Conservation (phyloP, 2,888 invertebrate species). For the Nezara viridula region DNA sequence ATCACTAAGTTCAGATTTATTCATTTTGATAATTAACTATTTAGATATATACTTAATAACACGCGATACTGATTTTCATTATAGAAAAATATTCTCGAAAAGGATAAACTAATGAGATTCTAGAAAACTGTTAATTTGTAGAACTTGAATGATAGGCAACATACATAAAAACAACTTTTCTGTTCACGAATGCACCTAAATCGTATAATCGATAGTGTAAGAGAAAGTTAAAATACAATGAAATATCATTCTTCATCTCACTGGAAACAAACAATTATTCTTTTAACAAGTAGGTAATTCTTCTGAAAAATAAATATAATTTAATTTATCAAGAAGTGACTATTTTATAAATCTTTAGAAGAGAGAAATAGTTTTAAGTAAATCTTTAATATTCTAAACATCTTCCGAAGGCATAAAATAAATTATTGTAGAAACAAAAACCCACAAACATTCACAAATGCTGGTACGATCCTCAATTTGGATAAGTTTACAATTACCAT, state of each 20-base stretch:
- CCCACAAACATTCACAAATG: too few relatives aligned
- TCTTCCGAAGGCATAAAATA: too few relatives aligned
- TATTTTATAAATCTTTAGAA: too few relatives aligned
- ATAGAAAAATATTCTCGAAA: not conserved
- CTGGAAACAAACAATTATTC: not conserved
- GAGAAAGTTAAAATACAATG: not conserved
- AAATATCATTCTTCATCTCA: not conserved
- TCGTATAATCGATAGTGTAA: not conserved
- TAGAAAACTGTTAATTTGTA: not conserved
- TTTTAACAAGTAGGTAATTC: not conserved
- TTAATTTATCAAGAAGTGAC: too few relatives aligned
- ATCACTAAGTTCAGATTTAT: conserved; percentile 63
- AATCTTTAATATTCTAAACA: too few relatives aligned
- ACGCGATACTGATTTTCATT: not conserved
- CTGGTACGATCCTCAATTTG: too few relatives aligned
- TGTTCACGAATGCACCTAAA: not conserved
- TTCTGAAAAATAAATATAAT: too few relatives aligned
- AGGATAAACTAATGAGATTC: not conserved
- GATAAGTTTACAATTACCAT: too few relatives aligned
- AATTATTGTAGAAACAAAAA: too few relatives aligned
- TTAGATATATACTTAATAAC: not conserved
- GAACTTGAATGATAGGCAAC: not conserved
- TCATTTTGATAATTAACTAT: conserved; percentile 59
- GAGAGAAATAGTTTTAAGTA: too few relatives aligned
- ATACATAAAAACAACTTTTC: not conserved